phyloP scores from a whole-genome alignment of 2,113 vertebrate species.

The Rousettus leschenaultii region DNA sequence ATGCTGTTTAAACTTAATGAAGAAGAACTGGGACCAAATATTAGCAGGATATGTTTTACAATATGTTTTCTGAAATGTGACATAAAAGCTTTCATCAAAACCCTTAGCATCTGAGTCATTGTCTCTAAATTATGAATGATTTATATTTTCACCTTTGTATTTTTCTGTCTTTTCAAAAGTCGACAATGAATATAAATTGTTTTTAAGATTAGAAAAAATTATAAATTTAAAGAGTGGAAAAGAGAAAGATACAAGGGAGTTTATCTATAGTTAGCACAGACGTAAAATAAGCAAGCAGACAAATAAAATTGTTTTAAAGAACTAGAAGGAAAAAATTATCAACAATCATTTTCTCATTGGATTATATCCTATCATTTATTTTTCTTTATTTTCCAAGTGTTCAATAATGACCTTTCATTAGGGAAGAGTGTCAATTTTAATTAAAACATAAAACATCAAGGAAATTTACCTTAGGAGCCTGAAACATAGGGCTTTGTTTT shows the following conservation, averaged over 20 bases:
- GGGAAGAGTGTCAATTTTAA: background rate
- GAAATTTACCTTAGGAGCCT: background rate
- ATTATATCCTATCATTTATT: background rate
- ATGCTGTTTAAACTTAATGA: background rate
- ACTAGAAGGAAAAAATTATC: background rate
- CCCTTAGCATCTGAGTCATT: background rate
- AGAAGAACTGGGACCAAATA: background rate
- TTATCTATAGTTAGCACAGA: background rate
- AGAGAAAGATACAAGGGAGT: background rate
- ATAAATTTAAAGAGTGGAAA: constrained; percentile 1
- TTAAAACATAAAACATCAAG: constrained; percentile 13
- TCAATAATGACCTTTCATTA: constrained; percentile 27
- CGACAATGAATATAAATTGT: background rate
- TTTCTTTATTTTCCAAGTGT: constrained; percentile 46
- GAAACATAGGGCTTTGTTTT: constrained; percentile 40
- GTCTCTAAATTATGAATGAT: constrained; percentile 23
- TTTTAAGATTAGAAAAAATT: constrained; percentile 2
- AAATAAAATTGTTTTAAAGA: constrained; percentile 4
- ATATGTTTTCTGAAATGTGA: constrained; percentile 23
- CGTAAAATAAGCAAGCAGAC: background rate
- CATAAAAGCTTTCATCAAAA: constrained; percentile 22
- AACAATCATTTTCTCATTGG: background rate
- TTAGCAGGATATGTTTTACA: background rate
- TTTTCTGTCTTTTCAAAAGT: constrained; percentile 17
- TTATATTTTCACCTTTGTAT: constrained; percentile 36